These are phyloP conservation scores for Spea hammondii DNA, from an alignment of 2,797 vertebrate genomes.

Conservation along the genomic window DNA sequence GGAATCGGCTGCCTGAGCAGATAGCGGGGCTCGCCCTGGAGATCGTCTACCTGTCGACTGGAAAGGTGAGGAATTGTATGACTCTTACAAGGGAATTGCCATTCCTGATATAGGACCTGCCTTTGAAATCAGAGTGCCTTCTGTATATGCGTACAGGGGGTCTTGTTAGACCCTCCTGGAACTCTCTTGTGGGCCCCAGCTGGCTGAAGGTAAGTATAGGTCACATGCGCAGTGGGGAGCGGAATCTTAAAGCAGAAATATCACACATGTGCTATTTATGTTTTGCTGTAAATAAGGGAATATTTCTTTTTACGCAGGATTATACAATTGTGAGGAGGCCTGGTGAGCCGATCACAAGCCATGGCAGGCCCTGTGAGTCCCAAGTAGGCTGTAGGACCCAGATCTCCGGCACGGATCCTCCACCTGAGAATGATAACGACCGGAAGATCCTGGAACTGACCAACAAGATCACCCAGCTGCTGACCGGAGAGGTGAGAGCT, in stretches of 20 bases:
- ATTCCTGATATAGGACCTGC: no score
- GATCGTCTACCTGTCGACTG: background rate
- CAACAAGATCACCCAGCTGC: slow-evolving; percentile 15
- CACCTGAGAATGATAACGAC: background rate
- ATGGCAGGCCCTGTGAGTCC: background rate
- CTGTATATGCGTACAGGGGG: no score
- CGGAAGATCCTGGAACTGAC: slow-evolving; percentile 14
- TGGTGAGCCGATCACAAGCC: background rate
- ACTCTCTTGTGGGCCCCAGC: no score
- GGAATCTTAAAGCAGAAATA: no score
- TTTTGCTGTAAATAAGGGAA: no score
- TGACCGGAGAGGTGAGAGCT: slow-evolving; percentile 9
- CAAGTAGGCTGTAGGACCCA: background rate
- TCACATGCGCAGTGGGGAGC: no score
- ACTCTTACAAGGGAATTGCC: no score
- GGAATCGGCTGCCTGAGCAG: background rate
- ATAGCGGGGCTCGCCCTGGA: background rate
- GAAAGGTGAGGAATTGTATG: background rate
- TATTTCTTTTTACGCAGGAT: background rate
- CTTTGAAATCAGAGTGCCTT: no score
- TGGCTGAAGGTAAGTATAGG: no score
- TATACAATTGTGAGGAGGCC: slow-evolving; percentile 4
- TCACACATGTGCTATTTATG: no score
- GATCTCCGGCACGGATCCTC: background rate
- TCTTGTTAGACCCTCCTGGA: no score